phyloP scores from a whole-genome alignment of 2,888 invertebrate species.

The Latrodectus elegans region DNA sequence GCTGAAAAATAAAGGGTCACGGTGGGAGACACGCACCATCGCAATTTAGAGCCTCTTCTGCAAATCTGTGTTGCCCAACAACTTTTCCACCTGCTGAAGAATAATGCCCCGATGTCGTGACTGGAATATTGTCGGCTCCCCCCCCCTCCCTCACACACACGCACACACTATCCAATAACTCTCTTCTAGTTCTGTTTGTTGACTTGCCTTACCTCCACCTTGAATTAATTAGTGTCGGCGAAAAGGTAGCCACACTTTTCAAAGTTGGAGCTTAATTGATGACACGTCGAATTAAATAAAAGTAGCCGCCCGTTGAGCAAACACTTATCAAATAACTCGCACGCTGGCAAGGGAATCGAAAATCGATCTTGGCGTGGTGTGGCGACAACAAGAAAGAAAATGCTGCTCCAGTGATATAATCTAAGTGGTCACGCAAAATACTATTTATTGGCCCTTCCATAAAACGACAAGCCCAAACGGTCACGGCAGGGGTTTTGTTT shows the following conservation, averaged over 20 bases:
- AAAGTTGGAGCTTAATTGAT: slow-evolving; percentile 36
- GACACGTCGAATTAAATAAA: slow-evolving; percentile 56
- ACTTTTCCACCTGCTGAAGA: slow-evolving; percentile 46
- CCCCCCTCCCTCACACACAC: not conserved
- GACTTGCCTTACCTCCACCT: not conserved
- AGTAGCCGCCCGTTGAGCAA: slow-evolving; percentile 42
- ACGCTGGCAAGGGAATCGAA: slow-evolving; percentile 52
- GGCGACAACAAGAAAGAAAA: slow-evolving; percentile 30
- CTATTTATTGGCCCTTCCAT: slow-evolving; percentile 57
- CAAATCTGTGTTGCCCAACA: slow-evolving; percentile 44
- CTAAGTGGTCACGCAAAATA: slow-evolving; percentile 62
- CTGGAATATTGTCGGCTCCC: slow-evolving; percentile 32
- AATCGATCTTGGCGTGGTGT: slow-evolving; percentile 42
- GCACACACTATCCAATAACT: not conserved
- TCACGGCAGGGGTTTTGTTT: slow-evolving; percentile 37
- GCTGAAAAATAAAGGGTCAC: not conserved
- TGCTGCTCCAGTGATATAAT: slow-evolving; percentile 43
- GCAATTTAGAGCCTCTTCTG: slow-evolving; percentile 45
- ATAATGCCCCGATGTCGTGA: slow-evolving; percentile 59
- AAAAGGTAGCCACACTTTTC: not conserved
- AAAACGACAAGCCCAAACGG: slow-evolving; percentile 11
- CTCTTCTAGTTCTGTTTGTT: not conserved
- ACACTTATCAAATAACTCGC: slow-evolving; percentile 53
- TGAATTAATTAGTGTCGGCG: slow-evolving; percentile 16
- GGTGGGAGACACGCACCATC: not conserved